Percentiles rank a stretch among this genome's conserved stretches.
phyloP scores from a whole-genome alignment of 2,797 vertebrate species.

The Caiman crocodilus region DNA sequence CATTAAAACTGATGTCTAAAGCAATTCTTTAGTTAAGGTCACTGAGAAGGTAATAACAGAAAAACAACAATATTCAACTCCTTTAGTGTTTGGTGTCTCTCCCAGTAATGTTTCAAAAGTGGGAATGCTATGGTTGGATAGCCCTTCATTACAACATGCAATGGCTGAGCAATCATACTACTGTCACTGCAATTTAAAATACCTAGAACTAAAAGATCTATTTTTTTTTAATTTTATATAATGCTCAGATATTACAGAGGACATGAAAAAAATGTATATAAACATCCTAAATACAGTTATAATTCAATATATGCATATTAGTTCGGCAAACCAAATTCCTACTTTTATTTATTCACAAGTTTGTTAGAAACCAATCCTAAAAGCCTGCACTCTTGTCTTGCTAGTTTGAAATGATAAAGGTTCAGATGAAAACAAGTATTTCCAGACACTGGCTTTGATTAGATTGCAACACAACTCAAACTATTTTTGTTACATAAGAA shows the following conservation, averaged over 20 bases:
- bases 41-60: background rate
- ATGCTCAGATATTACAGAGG: background rate
- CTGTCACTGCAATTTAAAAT: too few species aligned
- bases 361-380: background rate
- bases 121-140: background rate
- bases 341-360: background rate
- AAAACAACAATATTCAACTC: background rate
- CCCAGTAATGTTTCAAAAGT: background rate
- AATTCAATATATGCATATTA: background rate
- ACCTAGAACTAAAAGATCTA: too few species aligned
- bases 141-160: background rate
- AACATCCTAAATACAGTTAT: background rate
- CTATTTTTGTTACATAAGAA: background rate
- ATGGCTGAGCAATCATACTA: background rate
- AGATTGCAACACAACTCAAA: background rate
- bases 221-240: background rate
- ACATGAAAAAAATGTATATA: background rate
- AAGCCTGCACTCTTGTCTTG: background rate
- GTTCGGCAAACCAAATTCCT: background rate
- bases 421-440: background rate
- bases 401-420: background rate
- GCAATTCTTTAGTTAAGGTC: background rate
- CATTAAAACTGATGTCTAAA: background rate
- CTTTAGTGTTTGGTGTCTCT: background rate
- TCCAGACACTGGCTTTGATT: rapidly evolving